Percentiles rank a stretch among this genome's conserved stretches.
These are phyloP conservation scores for Neotoma lepida DNA, from an alignment of 2,113 vertebrate genomes.

Conservation along the genomic window DNA sequence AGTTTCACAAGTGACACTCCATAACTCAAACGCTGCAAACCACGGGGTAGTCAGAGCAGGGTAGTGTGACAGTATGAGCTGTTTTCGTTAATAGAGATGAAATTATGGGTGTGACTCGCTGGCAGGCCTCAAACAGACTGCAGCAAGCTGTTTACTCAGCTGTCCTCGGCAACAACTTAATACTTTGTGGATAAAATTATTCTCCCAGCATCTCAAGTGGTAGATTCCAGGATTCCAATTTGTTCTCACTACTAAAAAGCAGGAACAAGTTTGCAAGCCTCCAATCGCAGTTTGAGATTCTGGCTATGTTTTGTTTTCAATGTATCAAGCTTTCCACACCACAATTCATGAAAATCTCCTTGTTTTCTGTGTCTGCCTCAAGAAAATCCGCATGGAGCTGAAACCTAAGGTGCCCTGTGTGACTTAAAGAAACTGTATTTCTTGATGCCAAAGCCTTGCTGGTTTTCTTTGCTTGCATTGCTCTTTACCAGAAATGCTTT, in stretches of 20 bases:
- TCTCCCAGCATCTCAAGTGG: constrained; percentile 85
- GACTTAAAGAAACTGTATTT: not conserved
- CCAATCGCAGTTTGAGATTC: constrained; percentile 42
- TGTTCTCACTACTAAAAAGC: constrained; percentile 79
- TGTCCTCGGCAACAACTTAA: constrained; percentile 88
- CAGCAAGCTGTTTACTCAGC: constrained; percentile 91
- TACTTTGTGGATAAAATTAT: constrained; percentile 85
- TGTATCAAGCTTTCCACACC: constrained; percentile 26
- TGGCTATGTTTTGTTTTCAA: constrained; percentile 44
- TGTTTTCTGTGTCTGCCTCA: constrained; percentile 1
- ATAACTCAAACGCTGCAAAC: constrained; percentile 82
- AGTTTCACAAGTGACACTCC: constrained; percentile 84
- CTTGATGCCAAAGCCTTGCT: not conserved
- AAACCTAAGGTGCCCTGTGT: not conserved
- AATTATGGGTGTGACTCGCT: constrained; percentile 91
- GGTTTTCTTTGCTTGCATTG: not conserved
- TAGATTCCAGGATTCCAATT: constrained; percentile 84
- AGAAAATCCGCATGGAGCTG: not conserved
- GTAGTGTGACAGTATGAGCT: constrained; percentile 85
- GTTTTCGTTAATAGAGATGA: constrained; percentile 91
- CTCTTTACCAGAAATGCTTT: not conserved
- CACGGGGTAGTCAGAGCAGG: constrained; percentile 77
- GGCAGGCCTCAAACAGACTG: constrained; percentile 88
- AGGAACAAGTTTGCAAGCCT: constrained; percentile 58
- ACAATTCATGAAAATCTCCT: constrained; percentile 30